A percentile compares a stretch with the other conserved stretches of the same genome.
Evolutionary conservation across 2,797 vertebrate species (phyloP).

Genomic region (Lacerta bilineata): DNA sequence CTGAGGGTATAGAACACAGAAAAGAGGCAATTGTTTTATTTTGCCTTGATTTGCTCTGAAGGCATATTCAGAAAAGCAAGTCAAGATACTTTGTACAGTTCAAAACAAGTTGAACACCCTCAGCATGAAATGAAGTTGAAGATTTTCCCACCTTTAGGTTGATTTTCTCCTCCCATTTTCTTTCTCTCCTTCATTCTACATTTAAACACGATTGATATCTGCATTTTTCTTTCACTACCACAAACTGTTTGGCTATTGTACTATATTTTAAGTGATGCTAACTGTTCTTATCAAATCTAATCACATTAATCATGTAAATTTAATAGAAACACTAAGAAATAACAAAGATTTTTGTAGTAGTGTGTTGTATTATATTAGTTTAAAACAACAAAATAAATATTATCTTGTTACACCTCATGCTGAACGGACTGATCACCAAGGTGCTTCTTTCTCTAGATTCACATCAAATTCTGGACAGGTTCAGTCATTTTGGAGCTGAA

Average conservation of each 20-base stretch:
- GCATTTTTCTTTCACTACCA: neutral
- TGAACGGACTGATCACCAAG: constrained; percentile 23
- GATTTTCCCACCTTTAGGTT: constrained; percentile 18
- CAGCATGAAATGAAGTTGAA: constrained; percentile 1
- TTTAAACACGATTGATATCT: neutral
- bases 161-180: constrained; percentile 7
- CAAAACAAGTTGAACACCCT: neutral
- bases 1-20: constrained; percentile 2
- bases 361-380: neutral
- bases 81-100: neutral
- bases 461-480: neutral
- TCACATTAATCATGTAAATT: neutral
- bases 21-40: constrained; percentile 24
- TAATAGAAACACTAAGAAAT: neutral
- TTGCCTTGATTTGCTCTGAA: constrained; percentile 46
- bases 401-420: neutral
- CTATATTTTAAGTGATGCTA: neutral
- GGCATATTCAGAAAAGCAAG: neutral
- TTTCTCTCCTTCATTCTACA: neutral
- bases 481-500: constrained; percentile 22
- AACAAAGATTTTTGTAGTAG: neutral
- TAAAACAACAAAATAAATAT: neutral
- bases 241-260: neutral
- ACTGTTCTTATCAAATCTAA: neutral
- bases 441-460: constrained; percentile 42